phyloP scores from a whole-genome alignment of 2,888 invertebrate species.

The Idaea dimidiata region DNA sequence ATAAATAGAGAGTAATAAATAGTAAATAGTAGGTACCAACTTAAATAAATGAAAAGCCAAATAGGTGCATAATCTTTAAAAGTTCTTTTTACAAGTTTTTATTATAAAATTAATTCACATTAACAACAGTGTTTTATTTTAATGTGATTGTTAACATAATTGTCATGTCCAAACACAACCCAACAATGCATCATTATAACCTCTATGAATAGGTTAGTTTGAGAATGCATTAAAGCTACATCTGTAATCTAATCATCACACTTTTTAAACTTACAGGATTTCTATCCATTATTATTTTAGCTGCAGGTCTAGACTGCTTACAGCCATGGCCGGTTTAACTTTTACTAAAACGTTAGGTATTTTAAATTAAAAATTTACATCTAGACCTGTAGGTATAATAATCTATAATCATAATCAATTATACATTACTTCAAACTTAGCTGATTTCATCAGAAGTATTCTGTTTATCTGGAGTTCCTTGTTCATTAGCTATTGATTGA shows the following conservation, averaged over 20 bases:
- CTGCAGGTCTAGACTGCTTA: too few relatives aligned
- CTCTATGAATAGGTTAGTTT: background rate
- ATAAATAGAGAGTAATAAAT: background rate
- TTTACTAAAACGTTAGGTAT: too few relatives aligned
- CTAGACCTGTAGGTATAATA: too few relatives aligned
- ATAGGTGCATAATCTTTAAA: background rate
- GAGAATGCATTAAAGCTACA: background rate
- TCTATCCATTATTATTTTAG: too few relatives aligned
- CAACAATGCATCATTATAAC: background rate
- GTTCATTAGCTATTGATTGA: conserved; percentile 57
- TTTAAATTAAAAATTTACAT: too few relatives aligned
- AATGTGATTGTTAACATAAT: background rate
- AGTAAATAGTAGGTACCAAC: too few relatives aligned
- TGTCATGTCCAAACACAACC: background rate
- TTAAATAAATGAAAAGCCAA: background rate
- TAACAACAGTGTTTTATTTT: background rate
- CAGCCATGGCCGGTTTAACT: too few relatives aligned
- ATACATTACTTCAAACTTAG: background rate
- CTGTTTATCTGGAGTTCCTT: conserved; percentile 46
- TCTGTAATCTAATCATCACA: too few relatives aligned
- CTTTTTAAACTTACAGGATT: too few relatives aligned
- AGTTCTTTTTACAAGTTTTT: conserved; percentile 1
- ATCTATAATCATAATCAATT: too few relatives aligned
- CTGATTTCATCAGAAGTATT: conserved; percentile 30
- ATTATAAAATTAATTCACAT: conserved; percentile 3